Evolutionary conservation across 2,797 vertebrate genomes (phyloP).

Genomic region (Alauda arvensis): DNA sequence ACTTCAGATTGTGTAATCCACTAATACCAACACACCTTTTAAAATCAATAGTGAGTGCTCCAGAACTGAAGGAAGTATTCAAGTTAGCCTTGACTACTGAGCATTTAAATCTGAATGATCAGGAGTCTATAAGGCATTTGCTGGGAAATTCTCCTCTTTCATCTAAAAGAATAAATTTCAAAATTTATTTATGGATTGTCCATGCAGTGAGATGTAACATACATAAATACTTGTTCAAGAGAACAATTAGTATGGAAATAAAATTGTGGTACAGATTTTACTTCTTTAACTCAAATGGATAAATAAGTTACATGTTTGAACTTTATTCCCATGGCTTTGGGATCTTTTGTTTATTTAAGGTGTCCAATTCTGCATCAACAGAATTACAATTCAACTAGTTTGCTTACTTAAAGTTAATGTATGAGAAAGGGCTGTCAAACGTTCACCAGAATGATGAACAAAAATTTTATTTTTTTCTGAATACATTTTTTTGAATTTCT

Average conservation of each 20-base stretch:
- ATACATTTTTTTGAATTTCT: not conserved
- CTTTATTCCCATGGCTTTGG: constrained; percentile 53
- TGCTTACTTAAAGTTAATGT: constrained; percentile 65
- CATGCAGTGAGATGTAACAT: not conserved
- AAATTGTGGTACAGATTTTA: not conserved
- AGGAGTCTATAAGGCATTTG: not conserved
- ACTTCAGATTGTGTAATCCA: not conserved
- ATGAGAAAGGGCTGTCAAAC: constrained; percentile 65
- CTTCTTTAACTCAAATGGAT: constrained; percentile 45
- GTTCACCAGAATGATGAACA: constrained; percentile 57
- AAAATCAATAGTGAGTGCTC: constrained; percentile 14
- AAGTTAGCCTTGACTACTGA: not conserved
- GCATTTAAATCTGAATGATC: not conserved
- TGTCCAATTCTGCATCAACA: constrained; percentile 61
- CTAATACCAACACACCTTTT: not conserved
- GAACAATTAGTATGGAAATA: not conserved
- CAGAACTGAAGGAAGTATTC: not conserved
- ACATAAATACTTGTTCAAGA: not conserved
- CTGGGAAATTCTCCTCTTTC: not conserved
- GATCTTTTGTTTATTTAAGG: constrained; percentile 66
- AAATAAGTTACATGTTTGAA: constrained; percentile 60
- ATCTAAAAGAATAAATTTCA: not conserved
- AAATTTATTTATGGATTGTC: not conserved
- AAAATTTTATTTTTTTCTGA: not conserved
- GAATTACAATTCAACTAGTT: constrained; percentile 67